Base-by-base conservation (phyloP, 2,797 vertebrate genomes). In the Acropternis orthonyx region DNA sequence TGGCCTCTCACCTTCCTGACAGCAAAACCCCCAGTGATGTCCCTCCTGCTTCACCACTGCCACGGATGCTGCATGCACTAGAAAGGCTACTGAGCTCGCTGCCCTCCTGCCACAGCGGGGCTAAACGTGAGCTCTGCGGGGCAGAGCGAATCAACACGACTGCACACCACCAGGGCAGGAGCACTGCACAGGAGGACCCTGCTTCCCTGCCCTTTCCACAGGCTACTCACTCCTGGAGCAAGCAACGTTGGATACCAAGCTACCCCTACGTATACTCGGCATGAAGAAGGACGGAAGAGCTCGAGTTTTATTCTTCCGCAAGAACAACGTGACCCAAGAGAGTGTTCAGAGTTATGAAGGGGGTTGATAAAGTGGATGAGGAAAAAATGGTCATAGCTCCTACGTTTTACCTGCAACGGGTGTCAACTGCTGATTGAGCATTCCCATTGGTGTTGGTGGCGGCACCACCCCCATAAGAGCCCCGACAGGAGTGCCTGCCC, bases 401-500 rank as follows among this genome's bases (percentile, higher is more conserved):
- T 98, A 97, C 96, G 77, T 99, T 99, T 99, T 99, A 99, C 99
- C 99, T 99, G 99, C 99, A 98, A 99, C 98, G 97, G 98, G 99
- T 97, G 98, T 98, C 99, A 99, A 99, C 98, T 99, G 98, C 98
- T 98, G 98, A 98, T 99, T 99, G 98, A 99, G 98, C 98, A 99
- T 99, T 97, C 99, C 99, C 99, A 99, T 99, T 98, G 98, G 98
- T 98, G 98, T 99, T 97, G 99, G 99, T 97, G 99, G 98, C 96
- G 99, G 99, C 97, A 99, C 99, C 98, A 99, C 98, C 98, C 99
- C 99, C 98, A 99, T 99, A 98, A 99, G 98, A 96, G 99, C 98
- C 98, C 98, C 99, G 98, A 99, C 98, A 98, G 99, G 99, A 98
- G 98, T 99, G 98, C 99, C 99, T 98, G 99, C 98, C 99, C 99